phyloP scores from a whole-genome alignment of 1,140 invertebrate species.

The Drosophila parvula region DNA sequence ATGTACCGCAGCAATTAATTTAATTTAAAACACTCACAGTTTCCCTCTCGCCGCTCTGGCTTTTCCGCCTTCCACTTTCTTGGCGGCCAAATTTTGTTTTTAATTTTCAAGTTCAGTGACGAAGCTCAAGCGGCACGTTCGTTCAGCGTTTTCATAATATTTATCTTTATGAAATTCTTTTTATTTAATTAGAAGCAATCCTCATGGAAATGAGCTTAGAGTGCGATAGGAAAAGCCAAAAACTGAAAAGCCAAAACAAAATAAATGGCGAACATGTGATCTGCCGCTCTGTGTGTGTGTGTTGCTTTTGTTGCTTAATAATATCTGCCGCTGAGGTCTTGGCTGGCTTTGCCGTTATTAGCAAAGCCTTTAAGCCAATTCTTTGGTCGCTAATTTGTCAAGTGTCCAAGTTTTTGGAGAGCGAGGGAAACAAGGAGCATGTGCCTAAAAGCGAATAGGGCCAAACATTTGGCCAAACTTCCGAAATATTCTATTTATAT shows the following conservation, averaged over 20 bases:
- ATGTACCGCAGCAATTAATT: conserved; percentile 36
- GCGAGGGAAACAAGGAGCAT: not conserved
- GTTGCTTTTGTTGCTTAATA: conserved; percentile 34
- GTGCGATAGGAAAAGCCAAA: conserved; percentile 7
- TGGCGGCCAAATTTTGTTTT: conserved; percentile 51
- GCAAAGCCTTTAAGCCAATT: conserved; percentile 61
- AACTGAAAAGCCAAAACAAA: conserved; percentile 25
- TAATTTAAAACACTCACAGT: conserved; percentile 16
- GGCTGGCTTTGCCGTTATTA: conserved; percentile 18
- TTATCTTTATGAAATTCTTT: conserved; percentile 32
- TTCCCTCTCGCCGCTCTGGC: not conserved
- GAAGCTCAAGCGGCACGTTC: conserved; percentile 15
- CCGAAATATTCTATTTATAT: not conserved
- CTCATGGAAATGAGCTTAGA: conserved; percentile 59
- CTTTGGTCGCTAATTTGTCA: conserved; percentile 68
- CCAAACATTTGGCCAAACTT: not conserved
- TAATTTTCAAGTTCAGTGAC: conserved; percentile 77
- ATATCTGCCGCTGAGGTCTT: conserved; percentile 22
- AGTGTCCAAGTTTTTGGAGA: conserved; percentile 46
- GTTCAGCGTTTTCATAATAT: conserved; percentile 19
- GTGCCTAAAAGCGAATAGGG: not conserved
- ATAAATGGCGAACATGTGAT: conserved; percentile 76
- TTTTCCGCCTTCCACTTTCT: conserved; percentile 5
- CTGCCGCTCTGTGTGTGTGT: conserved; percentile 11
- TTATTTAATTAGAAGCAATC: conserved; percentile 66